Base-by-base conservation (phyloP, 2,797 vertebrate genomes). In the Gephyroberyx darwinii region DNA sequence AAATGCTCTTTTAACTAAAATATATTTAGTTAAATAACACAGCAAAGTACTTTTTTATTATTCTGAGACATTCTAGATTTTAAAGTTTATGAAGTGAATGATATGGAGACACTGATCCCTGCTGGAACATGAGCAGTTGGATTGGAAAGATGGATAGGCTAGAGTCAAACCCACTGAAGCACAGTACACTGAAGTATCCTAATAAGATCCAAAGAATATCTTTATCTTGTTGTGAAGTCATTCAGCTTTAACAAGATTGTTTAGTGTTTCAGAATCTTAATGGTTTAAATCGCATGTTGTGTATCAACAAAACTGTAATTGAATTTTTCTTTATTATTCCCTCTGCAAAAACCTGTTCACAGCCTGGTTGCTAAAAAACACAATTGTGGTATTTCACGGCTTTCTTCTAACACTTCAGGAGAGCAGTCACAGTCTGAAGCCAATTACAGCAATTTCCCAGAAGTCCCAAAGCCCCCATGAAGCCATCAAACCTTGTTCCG, bases 371-470 rank as follows among this genome's bases (percentile, higher is more conserved):
- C 61, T 66, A 20, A 51, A 51, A 63, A 35, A 41, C 47, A 48
- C 12, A 43, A 45, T 30, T 2, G 17, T 22, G 69, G 64, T 65
- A 69, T 79, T 80, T 78, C 51, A 66, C 22, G 70, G 39, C 16
- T 76, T 77, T 84, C 1, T 1, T 64, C 33, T 76, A 57, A 68
- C 57, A 69, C 70, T 37, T 63, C 41, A 67, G 71, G 74, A 72
- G 76, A 69, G 50, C 61, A 63, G 41, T 71, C 70, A 60, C 65
- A 65, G 53, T 57, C 76, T 76, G 52, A 88, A 82, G 75, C 76
- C 82, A 88, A 78, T 86, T 80, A 89, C 51, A 74, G 55, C 50
- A 2, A 83, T 84, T 88, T 89, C 81, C 63, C 68, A 76, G 54
- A 88, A 70, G 61, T 78, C 77, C 65, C 81, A 57, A 67, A 77